A percentile compares a stretch with the other conserved stretches of the same genome.
phyloP scores from a whole-genome alignment of 2,113 vertebrate species.

The Nothocercus nigrocapillus region DNA sequence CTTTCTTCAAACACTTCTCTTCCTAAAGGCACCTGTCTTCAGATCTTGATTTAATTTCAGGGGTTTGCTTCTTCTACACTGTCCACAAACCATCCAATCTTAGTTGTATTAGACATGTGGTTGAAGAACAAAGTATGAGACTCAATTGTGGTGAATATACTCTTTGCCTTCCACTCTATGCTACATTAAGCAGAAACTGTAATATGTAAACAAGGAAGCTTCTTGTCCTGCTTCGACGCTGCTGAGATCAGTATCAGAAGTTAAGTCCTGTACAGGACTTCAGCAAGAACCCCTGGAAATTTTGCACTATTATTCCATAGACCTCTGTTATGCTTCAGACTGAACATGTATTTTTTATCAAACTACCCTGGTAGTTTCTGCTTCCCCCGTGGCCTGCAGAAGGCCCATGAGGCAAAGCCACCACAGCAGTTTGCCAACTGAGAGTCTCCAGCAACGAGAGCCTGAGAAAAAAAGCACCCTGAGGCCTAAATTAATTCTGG shows the following conservation, averaged over 20 bases:
- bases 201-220: not conserved
- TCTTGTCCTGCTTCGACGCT: not conserved
- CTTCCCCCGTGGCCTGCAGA: not conserved
- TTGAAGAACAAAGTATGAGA: not conserved
- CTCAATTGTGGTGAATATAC: not conserved
- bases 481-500: not conserved
- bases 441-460: not conserved
- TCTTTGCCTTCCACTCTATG: not conserved
- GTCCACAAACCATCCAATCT: not conserved
- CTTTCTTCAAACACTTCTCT: not conserved
- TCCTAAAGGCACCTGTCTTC: not conserved
- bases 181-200: not conserved
- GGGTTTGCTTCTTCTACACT: not conserved
- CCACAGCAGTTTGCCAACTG: not conserved
- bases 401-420: rapidly evolving
- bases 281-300: not conserved
- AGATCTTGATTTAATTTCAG: not conserved
- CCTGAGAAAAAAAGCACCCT: not conserved
- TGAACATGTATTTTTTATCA: not conserved
- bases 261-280: not conserved
- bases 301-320: not conserved
- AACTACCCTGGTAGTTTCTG: not conserved
- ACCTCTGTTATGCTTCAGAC: not conserved
- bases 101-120: not conserved
- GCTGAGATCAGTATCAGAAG: not conserved